Percentiles rank a stretch among this genome's conserved stretches.
Evolutionary conservation across 2,888 invertebrate genomes (phyloP).

Genomic region (Gastrophysa polygoni): DNA sequence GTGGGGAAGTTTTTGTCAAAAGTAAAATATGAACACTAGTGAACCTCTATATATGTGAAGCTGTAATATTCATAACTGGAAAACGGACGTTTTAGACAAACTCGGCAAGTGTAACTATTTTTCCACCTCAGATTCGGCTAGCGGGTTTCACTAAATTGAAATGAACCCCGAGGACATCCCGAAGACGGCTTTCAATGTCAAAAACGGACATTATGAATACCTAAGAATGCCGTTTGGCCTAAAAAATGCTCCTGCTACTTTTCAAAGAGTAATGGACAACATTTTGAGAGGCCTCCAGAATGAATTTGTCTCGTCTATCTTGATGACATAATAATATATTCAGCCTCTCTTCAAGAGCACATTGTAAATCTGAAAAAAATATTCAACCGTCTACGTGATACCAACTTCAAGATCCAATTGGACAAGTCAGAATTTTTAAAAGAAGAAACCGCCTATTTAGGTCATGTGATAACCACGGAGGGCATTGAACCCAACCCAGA

Average conservation of each 20-base stretch:
- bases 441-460: too few species aligned
- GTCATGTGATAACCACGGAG: too few species aligned
- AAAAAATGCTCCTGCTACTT: slow-evolving; percentile 40
- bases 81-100: slow-evolving; percentile 32
- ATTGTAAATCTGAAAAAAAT: slow-evolving; percentile 21
- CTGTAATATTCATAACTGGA: too few species aligned
- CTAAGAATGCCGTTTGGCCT: slow-evolving; percentile 42
- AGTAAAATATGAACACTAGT: too few species aligned
- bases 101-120: slow-evolving; percentile 29
- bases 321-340: slow-evolving; percentile 39
- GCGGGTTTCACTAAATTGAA: slow-evolving; percentile 35
- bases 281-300: slow-evolving; percentile 35
- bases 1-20: too few species aligned
- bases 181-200: slow-evolving; percentile 30
- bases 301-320: slow-evolving; percentile 38
- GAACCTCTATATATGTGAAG: too few species aligned
- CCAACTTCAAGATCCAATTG: too few species aligned
- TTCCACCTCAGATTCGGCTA: slow-evolving; percentile 29
- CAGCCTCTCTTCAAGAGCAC: slow-evolving; percentile 26
- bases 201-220: slow-evolving; percentile 31
- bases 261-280: slow-evolving; percentile 39
- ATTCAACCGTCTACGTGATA: slow-evolving; percentile 22
- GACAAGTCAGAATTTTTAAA: too few species aligned
- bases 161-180: slow-evolving; percentile 29
- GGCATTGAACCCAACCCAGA: too few species aligned